These are phyloP conservation scores for Lasioglossum figueresi DNA, from an alignment of 2,888 invertebrate species.

Conservation along the genomic window DNA sequence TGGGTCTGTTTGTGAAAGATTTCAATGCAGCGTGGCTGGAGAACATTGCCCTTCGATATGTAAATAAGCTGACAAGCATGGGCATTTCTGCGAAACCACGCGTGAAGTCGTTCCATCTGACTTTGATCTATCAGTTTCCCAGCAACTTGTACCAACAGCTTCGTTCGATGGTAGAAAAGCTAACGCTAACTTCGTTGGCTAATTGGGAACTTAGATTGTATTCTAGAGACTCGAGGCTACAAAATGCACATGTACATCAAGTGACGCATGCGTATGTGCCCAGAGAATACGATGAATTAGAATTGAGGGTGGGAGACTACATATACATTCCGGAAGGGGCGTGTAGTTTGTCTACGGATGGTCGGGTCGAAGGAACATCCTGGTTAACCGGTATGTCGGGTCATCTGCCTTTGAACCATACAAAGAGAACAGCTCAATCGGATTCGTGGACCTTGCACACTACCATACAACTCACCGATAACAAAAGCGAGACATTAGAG, in stretches of 20 bases:
- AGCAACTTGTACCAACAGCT: conserved; percentile 89
- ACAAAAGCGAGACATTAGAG: conserved; percentile 65
- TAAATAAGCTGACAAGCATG: conserved; percentile 91
- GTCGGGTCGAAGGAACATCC: conserved; percentile 94
- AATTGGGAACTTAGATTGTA: conserved; percentile 95
- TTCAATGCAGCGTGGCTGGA: conserved; percentile 92
- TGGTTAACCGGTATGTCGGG: conserved; percentile 93
- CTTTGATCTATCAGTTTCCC: conserved; percentile 95
- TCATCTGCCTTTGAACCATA: conserved; percentile 92
- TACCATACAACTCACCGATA: conserved; percentile 85
- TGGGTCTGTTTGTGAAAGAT: conserved; percentile 95
- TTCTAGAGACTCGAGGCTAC: conserved; percentile 92
- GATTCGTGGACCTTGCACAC: conserved; percentile 96
- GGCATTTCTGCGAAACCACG: conserved; percentile 91
- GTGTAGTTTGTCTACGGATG: conserved; percentile 90
- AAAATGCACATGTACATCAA: conserved; percentile 88
- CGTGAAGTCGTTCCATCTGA: conserved; percentile 94
- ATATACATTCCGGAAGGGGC: conserved; percentile 92
- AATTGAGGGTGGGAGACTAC: conserved; percentile 93
- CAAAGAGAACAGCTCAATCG: conserved; percentile 93
- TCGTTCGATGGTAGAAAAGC: conserved; percentile 89
- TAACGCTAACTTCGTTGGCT: conserved; percentile 86
- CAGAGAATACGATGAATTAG: conserved; percentile 92
- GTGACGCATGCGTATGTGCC: conserved; percentile 92
- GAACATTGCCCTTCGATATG: conserved; percentile 91